These are phyloP conservation scores for Drosophila antonietae DNA, from an alignment of 2,888 invertebrate species.

Conservation along the genomic window DNA sequence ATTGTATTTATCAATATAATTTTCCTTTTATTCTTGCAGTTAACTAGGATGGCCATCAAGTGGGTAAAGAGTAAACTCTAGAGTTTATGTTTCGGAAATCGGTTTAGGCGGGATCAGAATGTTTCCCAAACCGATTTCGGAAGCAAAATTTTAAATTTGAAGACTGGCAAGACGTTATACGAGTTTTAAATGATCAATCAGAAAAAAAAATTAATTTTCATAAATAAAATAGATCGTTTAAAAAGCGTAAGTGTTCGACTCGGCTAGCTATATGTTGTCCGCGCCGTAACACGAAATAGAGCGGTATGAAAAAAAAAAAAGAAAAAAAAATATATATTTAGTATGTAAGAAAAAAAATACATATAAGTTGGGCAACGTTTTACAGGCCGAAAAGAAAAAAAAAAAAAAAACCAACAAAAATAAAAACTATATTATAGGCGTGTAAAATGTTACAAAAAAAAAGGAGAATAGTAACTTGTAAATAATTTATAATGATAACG, in stretches of 20 bases:
- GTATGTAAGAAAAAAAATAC: background rate
- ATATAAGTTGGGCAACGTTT: slow-evolving; percentile 46
- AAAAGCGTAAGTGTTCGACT: slow-evolving; percentile 21
- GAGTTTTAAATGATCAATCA: slow-evolving; percentile 27
- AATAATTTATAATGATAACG: slow-evolving; percentile 9
- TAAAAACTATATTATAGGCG: slow-evolving; percentile 41
- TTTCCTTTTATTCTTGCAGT: slow-evolving; percentile 23
- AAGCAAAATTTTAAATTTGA: slow-evolving; percentile 23
- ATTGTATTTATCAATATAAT: background rate
- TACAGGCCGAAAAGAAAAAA: slow-evolving; percentile 43
- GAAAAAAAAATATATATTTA: background rate
- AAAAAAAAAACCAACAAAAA: slow-evolving; percentile 12
- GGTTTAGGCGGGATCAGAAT: slow-evolving; percentile 25
- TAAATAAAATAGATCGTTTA: slow-evolving; percentile 22
- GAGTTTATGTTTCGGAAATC: slow-evolving; percentile 48
- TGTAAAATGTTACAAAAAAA: slow-evolving; percentile 64
- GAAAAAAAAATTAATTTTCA: background rate
- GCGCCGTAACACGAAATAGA: slow-evolving; percentile 23
- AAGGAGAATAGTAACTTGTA: background rate
- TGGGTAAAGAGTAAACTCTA: slow-evolving; percentile 22
- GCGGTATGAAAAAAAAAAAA: slow-evolving; percentile 3
- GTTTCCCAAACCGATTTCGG: slow-evolving; percentile 44
- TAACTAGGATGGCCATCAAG: slow-evolving; percentile 19
- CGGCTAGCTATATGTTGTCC: slow-evolving; percentile 29
- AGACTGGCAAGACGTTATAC: slow-evolving; percentile 2